Percentiles rank a stretch among this genome's conserved stretches.
Evolutionary conservation across 2,797 vertebrate species (phyloP).

Genomic region (Anomalospiza imberbis): DNA sequence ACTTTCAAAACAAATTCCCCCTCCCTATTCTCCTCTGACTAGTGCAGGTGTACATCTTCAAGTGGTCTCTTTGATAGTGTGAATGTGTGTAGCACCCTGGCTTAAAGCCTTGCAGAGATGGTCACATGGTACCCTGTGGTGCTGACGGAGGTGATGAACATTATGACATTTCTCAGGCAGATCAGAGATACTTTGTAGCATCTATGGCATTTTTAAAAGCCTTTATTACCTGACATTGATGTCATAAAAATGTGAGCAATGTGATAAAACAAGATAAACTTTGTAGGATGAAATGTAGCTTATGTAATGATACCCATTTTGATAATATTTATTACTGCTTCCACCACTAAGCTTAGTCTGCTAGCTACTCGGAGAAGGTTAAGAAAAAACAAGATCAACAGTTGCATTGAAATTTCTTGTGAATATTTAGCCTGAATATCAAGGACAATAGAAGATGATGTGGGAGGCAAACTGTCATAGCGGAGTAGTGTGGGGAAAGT

Average conservation of each 20-base stretch:
- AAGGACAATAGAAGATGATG: neutral
- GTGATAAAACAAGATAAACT: neutral
- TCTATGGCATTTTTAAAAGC: neutral
- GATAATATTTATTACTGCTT: neutral
- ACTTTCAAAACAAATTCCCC: neutral
- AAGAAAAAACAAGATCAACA: neutral
- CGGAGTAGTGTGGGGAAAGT: neutral
- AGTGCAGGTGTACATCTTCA: neutral
- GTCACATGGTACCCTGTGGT: neutral
- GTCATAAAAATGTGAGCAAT: neutral
- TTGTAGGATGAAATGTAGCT: neutral
- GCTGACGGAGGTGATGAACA: neutral
- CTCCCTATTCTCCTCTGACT: neutral
- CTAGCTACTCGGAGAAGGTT: neutral
- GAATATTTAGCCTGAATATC: neutral
- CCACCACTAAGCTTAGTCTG: neutral
- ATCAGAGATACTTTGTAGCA: neutral
- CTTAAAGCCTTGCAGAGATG: neutral
- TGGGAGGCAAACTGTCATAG: slow-evolving; percentile 4
- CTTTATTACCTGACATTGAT: neutral
- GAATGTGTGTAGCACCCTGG: neutral
- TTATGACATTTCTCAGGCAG: neutral
- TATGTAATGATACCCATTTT: neutral
- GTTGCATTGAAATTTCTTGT: neutral
- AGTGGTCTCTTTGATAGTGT: neutral